Evolutionary conservation across 53 echinoderm and acorn worm genomes (phyloP).

Genomic region (Crossaster papposus): DNA sequence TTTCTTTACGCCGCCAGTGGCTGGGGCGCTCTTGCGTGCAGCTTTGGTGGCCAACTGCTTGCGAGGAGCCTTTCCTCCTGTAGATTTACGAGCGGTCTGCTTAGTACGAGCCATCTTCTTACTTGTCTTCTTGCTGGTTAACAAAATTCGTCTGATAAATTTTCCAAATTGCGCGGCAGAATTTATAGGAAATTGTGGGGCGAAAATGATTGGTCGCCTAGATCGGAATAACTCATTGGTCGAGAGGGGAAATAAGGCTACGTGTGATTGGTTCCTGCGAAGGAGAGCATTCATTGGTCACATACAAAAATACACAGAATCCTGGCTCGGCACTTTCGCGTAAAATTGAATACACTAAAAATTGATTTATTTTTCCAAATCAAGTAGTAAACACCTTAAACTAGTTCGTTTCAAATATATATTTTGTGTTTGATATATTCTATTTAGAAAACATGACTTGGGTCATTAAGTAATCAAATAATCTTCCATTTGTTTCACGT

Average conservation of each 20-base stretch:
- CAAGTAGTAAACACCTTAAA: neutral
- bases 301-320: neutral
- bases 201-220: conserved; percentile 46
- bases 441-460: neutral
- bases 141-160: conserved; percentile 35
- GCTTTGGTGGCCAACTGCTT: conserved; percentile 99
- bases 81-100: conserved; percentile 97
- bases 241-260: neutral
- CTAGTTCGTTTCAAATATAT: neutral
- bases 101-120: conserved; percentile 92
- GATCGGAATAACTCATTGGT: conserved; percentile 18
- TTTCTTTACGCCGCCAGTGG: conserved; percentile 84
- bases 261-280: conserved; percentile 16
- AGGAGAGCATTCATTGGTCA: conserved; percentile 4
- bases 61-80: conserved; percentile 98
- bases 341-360: neutral
- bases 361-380: neutral
- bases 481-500: neutral
- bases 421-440: neutral
- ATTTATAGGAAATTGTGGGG: conserved; percentile 12
- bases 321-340: neutral
- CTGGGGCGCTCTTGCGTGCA: conserved; percentile 91
- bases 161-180: conserved; percentile 39
- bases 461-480: neutral
- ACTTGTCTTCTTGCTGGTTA: too few relatives aligned